phyloP scores from a whole-genome alignment of 1,140 invertebrate species.

The Galleria mellonella region DNA sequence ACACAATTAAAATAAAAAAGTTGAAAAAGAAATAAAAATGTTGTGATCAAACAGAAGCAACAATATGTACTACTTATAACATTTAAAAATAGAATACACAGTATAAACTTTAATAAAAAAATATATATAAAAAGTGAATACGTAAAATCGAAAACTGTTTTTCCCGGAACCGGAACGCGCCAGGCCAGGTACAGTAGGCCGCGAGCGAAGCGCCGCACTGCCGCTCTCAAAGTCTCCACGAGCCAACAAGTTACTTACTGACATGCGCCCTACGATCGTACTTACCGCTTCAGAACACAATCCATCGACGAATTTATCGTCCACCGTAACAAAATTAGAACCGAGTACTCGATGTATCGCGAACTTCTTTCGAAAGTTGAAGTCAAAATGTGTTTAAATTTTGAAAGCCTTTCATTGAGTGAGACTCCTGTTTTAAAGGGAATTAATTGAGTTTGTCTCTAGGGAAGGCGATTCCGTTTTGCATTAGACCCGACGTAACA shows the following conservation, averaged over 20 bases:
- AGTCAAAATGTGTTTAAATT: conserved; percentile 60
- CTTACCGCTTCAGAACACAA: conserved; percentile 23
- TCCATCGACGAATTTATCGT: conserved; percentile 18
- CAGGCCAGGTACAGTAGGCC: conserved; percentile 31
- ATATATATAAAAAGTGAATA: no score
- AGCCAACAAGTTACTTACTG: conserved; percentile 66
- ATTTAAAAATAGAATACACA: no score
- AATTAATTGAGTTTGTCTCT: conserved; percentile 70
- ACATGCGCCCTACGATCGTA: conserved; percentile 51
- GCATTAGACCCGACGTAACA: conserved; percentile 60
- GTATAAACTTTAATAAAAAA: no score
- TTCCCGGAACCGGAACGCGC: conserved; percentile 15
- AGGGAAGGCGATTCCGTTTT: conserved; percentile 59
- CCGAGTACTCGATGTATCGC: conserved; percentile 8
- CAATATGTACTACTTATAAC: no score
- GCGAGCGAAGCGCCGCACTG: conserved; percentile 57
- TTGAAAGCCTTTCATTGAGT: conserved; percentile 57
- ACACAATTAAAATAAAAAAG: no score
- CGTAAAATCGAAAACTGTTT: conserved; percentile 23
- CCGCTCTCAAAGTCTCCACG: conserved; percentile 36
- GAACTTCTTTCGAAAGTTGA: conserved; percentile 8
- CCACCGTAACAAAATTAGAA: background rate
- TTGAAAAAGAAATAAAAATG: no score
- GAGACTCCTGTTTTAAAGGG: conserved; percentile 47
- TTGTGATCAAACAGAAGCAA: no score